These are phyloP conservation scores for Teleiodes luculella DNA, from an alignment of 2,888 invertebrate genomes.

Conservation along the genomic window DNA sequence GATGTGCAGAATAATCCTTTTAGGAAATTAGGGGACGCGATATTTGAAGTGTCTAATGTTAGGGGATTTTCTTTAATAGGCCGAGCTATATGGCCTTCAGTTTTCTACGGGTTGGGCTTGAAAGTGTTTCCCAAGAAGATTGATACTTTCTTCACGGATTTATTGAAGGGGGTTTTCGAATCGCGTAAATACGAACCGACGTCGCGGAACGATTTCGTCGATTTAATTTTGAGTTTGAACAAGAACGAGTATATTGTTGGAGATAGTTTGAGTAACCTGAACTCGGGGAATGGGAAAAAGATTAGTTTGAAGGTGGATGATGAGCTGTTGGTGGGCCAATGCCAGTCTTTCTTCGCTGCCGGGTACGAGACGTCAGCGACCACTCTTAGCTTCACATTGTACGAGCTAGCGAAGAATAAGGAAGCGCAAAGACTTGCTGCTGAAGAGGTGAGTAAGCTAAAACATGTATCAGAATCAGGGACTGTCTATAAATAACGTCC, in stretches of 20 bases:
- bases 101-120: slow-evolving; percentile 37
- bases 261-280: slow-evolving; percentile 33
- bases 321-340: slow-evolving; percentile 71
- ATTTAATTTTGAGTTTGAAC: slow-evolving; percentile 25
- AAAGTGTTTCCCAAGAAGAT: slow-evolving; percentile 29
- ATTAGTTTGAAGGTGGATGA: slow-evolving; percentile 45
- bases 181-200: slow-evolving; percentile 22
- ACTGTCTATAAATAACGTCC: no score
- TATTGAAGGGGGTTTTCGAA: slow-evolving; percentile 22
- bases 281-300: slow-evolving; percentile 19
- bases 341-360: slow-evolving; percentile 66
- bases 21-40: slow-evolving; percentile 29
- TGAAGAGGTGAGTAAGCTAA: no score
- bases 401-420: slow-evolving; percentile 44
- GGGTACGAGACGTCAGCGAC: slow-evolving; percentile 52
- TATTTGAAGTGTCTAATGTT: slow-evolving; percentile 26
- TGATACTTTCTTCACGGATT: slow-evolving; percentile 26
- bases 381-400: slow-evolving; percentile 39
- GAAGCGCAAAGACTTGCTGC: slow-evolving; percentile 34
- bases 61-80: slow-evolving; percentile 24
- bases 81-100: slow-evolving; percentile 37
- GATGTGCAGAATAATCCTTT: slow-evolving; percentile 35
- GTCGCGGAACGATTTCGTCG: slow-evolving; percentile 29
- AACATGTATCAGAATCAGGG: no score
- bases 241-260: slow-evolving; percentile 31